Evolutionary conservation across 2,113 vertebrate species (phyloP).

Genomic region (Chaetodon auriga): DNA sequence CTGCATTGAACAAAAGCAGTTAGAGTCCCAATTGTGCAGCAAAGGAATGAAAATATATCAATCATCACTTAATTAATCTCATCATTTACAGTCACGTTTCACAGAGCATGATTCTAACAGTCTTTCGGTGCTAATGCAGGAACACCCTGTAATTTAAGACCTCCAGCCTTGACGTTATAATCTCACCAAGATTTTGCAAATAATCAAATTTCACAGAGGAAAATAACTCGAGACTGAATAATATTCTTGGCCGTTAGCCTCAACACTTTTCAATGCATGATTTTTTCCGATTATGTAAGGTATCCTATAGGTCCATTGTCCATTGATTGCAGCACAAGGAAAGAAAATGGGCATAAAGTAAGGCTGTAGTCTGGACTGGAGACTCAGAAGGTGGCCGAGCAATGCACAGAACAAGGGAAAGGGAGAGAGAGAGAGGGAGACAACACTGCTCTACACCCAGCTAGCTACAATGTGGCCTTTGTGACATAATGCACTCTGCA

Average conservation of each 20-base stretch:
- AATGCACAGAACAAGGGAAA: constrained; percentile 67
- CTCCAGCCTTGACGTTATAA: constrained; percentile 5
- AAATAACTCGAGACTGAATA: constrained; percentile 16
- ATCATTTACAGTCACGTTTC: constrained; percentile 42
- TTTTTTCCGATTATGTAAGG: constrained; percentile 61
- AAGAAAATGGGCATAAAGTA: constrained; percentile 71
- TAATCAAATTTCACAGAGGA: constrained; percentile 14
- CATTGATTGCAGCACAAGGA: constrained; percentile 73
- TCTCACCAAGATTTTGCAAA: constrained; percentile 15
- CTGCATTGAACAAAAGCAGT: constrained; percentile 56
- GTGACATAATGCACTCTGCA: constrained; percentile 83
- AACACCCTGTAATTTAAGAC: neutral
- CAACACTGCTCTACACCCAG: constrained; percentile 71
- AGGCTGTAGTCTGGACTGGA: constrained; percentile 67
- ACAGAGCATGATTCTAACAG: constrained; percentile 13
- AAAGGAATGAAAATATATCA: constrained; percentile 38
- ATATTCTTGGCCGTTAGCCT: constrained; percentile 25
- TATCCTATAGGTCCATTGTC: constrained; percentile 70
- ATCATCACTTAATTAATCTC: constrained; percentile 16
- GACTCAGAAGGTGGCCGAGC: constrained; percentile 70
- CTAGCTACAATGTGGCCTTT: constrained; percentile 84
- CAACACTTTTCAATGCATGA: constrained; percentile 34
- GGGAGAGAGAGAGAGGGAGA: constrained; percentile 53
- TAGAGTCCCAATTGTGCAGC: constrained; percentile 36
- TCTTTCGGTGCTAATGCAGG: neutral